Evolutionary conservation across 2,797 vertebrate species (phyloP), one percentile per base, ranked within the genome.

Genomic region (Oreortyx pictus): DNA sequence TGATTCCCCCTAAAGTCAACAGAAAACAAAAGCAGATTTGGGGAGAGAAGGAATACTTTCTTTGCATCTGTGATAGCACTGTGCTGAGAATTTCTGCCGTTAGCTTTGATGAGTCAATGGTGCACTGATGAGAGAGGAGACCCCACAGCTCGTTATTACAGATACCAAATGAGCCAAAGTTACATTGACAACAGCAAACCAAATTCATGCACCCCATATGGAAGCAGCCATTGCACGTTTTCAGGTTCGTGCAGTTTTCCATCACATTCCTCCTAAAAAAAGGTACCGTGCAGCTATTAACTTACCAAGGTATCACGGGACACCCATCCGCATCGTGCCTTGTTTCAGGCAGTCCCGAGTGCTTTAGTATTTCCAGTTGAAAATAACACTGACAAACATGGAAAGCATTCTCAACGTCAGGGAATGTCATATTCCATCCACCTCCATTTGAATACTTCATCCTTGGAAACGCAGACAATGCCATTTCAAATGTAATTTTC

Each of bases 401-500:
- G 37, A 47, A 37, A 71, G 6, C 3, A 9, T 27, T 95, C 59
- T 39, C 62, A 81, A 6, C 88, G 9, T 33, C 4, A 61, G 33
- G 4, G n/a, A n/a, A 25, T 52, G 19, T 79, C 82, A 29, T 7
- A 13, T 79, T 61, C 3, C 43, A 66, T 56, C 56, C 4, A 25
- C 13, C 7, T 7, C 52, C 76, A 47, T 89, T 86, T 78, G 52
- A 94, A 92, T 68, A 41, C 79, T 78, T 81, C 83, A 39, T 85
- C 94, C 87, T 89, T 90, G 93, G 96, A 95, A 94, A 97, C 76
- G 93, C 89, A 96, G 97, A 97, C 95, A 98, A 97, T 77, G 88
- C 96, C 97, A 97, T 98, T 98, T 97, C 97, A 91, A 97, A 98
- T 97, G 98, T 98, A 97, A 98, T 98, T 98, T 98, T 97, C 98